Evolutionary conservation across 2,797 vertebrate species (phyloP).

Genomic region (Cossypha polioptera): DNA sequence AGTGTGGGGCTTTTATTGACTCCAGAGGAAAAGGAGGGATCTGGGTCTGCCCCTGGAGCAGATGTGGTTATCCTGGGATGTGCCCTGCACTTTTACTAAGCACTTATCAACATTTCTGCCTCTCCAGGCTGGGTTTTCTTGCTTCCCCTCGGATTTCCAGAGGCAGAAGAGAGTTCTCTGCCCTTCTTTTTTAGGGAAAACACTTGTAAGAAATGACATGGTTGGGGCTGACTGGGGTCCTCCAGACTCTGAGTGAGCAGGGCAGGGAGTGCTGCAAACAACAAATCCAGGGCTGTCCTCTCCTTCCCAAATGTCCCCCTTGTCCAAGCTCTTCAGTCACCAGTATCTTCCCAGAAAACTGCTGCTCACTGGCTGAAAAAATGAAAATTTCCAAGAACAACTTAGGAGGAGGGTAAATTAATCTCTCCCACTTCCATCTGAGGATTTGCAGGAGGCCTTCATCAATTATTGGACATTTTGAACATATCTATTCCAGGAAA

Average conservation of each 20-base stretch:
- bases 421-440: slow-evolving; percentile 71
- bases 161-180: background rate
- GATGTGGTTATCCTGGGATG: accelerated
- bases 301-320: background rate
- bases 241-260: background rate
- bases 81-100: accelerated
- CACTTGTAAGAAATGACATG: accelerated
- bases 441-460: slow-evolving; percentile 35
- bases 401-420: slow-evolving; percentile 60
- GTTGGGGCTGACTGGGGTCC: background rate
- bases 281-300: background rate
- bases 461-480: slow-evolving; percentile 55
- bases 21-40: background rate
- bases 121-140: background rate
- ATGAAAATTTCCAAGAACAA: background rate
- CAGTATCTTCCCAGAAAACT: background rate
- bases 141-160: background rate
- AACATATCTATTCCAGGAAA: slow-evolving; percentile 41
- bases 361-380: background rate
- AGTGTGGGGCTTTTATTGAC: background rate
- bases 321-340: background rate
- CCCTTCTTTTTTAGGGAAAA: background rate
- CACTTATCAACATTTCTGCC: accelerated
- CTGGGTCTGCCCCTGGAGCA: background rate
- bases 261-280: background rate